A percentile compares a stretch with the other conserved stretches of the same genome.
Evolutionary conservation across 2,113 vertebrate species (phyloP).

Genomic region (Rhagologus leucostigma): DNA sequence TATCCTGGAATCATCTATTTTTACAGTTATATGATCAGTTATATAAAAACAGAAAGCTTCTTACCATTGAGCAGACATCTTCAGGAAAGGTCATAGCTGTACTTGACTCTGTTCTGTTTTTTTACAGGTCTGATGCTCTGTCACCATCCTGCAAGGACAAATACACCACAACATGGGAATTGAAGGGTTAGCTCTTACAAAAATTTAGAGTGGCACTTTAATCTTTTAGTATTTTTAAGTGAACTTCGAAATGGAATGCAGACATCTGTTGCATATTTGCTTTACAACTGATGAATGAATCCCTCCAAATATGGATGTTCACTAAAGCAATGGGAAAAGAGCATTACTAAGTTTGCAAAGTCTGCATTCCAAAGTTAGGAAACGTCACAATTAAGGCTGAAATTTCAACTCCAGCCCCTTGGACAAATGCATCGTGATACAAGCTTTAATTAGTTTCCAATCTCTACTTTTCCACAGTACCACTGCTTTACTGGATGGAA

Average conservation of each 20-base stretch:
- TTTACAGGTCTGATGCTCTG: not conserved
- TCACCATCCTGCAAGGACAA: not conserved
- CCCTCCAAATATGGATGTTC: rapidly evolving
- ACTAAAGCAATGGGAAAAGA: not conserved
- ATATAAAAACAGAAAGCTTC: not conserved
- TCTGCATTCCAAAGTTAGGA: not conserved
- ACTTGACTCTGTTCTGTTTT: not conserved
- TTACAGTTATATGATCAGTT: not conserved
- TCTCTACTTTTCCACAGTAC: not conserved
- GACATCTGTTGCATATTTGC: not conserved
- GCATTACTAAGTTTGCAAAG: not conserved
- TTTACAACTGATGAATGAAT: not conserved
- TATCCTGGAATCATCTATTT: not conserved
- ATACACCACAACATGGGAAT: not conserved
- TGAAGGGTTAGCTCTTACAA: not conserved
- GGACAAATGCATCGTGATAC: not conserved
- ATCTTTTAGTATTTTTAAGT: not conserved
- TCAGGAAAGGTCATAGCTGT: not conserved
- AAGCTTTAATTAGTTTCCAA: not conserved
- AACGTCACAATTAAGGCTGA: not conserved
- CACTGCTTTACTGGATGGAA: not conserved
- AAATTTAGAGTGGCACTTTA: not conserved
- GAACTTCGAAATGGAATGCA: not conserved
- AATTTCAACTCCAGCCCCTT: not conserved
- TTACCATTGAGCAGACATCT: not conserved